Conservation (phyloP, 2,888 invertebrate species). For the Enoplolaimus lenunculus region DNA sequence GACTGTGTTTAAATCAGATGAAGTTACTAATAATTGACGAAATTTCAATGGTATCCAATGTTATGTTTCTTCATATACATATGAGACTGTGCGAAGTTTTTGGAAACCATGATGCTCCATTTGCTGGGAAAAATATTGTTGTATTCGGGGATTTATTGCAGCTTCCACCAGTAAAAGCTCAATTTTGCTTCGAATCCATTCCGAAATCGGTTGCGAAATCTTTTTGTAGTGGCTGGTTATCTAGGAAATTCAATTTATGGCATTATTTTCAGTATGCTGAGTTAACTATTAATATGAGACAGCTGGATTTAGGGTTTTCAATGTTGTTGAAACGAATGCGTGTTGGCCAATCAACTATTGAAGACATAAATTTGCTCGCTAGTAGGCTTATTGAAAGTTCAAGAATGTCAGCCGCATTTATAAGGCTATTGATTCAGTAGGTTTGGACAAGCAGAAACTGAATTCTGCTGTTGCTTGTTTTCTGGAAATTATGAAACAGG, state of each 20-base stretch:
- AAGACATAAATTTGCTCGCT: neutral
- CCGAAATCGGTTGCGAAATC: too few species aligned
- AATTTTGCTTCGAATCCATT: neutral
- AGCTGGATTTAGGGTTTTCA: neutral
- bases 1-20: neutral
- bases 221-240: neutral
- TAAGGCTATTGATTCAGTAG: too few species aligned
- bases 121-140: too few species aligned
- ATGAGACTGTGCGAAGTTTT: neutral
- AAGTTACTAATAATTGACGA: neutral
- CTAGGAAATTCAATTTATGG: neutral
- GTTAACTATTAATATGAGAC: neutral
- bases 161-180: neutral
- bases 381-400: neutral
- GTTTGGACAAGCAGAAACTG: too few species aligned
- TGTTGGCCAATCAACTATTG: neutral
- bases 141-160: neutral
- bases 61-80: neutral
- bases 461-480: too few species aligned
- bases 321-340: neutral
- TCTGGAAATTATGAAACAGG: too few species aligned
- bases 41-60: constrained; percentile 1
- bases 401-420: too few species aligned
- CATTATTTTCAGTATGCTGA: neutral
- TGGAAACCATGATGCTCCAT: too few species aligned